phyloP scores from a whole-genome alignment of 2,888 invertebrate species.

The Periphyllus acericola region DNA sequence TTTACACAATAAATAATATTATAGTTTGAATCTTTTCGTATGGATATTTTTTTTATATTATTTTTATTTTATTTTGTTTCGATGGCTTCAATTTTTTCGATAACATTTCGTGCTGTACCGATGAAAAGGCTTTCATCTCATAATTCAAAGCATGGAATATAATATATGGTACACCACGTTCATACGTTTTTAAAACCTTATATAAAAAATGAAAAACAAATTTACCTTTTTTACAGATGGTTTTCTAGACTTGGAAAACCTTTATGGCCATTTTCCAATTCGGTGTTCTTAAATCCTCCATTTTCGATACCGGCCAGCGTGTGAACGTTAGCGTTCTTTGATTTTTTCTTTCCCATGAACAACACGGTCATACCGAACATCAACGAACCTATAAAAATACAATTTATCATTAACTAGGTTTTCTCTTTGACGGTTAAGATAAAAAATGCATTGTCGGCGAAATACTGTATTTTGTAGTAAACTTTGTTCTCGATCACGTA shows the following conservation, averaged over 20 bases:
- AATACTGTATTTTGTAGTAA: neutral
- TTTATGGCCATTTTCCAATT: constrained; percentile 22
- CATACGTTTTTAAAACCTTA: neutral
- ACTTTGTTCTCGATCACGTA: neutral
- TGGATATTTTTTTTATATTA: neutral
- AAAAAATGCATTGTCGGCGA: neutral
- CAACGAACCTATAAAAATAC: constrained; percentile 74
- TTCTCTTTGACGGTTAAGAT: neutral
- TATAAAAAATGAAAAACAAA: neutral
- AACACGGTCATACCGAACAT: constrained; percentile 84
- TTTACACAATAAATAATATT: neutral
- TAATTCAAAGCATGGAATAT: neutral
- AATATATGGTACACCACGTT: neutral
- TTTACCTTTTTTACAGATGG: constrained; percentile 49
- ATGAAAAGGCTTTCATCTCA: neutral
- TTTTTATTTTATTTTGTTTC: neutral
- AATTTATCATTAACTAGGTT: neutral
- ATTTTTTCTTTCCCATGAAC: constrained; percentile 77
- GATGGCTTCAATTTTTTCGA: neutral
- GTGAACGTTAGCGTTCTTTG: constrained; percentile 63
- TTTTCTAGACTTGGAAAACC: constrained; percentile 53
- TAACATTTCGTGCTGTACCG: neutral
- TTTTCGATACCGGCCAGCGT: constrained; percentile 65
- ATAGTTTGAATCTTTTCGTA: neutral
- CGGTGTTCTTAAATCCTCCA: constrained; percentile 64